Evolutionary conservation across 2,888 invertebrate genomes (phyloP).

Genomic region (Trissolcus brochymenae): DNA sequence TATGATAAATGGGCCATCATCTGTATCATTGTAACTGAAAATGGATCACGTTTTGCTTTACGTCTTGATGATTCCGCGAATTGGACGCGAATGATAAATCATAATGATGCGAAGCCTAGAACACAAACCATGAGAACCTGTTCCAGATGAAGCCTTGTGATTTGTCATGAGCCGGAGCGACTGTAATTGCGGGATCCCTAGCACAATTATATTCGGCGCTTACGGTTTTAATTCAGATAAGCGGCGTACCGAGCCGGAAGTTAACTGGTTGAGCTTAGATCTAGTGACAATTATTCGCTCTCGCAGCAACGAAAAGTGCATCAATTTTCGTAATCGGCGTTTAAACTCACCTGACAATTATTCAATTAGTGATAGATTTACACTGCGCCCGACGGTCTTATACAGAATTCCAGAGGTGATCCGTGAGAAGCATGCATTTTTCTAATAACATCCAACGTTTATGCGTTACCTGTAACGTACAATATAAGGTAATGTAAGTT

Average conservation of each 20-base stretch:
- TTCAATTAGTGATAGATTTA: conserved; percentile 68
- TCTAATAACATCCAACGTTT: conserved; percentile 11
- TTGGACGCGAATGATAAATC: conserved; percentile 44
- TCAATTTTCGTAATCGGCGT: conserved; percentile 24
- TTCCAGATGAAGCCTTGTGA: conserved; percentile 30
- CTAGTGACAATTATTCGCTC: conserved; percentile 41
- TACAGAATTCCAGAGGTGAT: conserved; percentile 58
- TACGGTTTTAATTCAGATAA: conserved; percentile 35
- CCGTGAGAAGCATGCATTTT: conserved; percentile 53
- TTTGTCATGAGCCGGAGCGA: conserved; percentile 45
- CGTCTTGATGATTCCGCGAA: conserved; percentile 50
- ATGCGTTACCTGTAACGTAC: conserved; percentile 24
- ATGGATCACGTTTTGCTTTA: conserved; percentile 34
- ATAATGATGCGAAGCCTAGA: conserved; percentile 43
- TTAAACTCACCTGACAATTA: conserved; percentile 63
- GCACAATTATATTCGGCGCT: conserved; percentile 48
- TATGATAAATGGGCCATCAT: conserved; percentile 27
- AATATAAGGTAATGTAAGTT: conserved; percentile 47
- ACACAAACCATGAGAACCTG: conserved; percentile 45
- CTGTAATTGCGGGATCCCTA: conserved; percentile 32
- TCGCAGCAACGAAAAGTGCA: conserved; percentile 2
- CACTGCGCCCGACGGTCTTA: conserved; percentile 58
- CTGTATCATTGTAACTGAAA: conserved; percentile 27
- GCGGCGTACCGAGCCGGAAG: conserved; percentile 15
- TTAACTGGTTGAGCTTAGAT: conserved; percentile 7